These are phyloP conservation scores for Falco concolor DNA, from an alignment of 2,797 vertebrate genomes.

Conservation along the genomic window DNA sequence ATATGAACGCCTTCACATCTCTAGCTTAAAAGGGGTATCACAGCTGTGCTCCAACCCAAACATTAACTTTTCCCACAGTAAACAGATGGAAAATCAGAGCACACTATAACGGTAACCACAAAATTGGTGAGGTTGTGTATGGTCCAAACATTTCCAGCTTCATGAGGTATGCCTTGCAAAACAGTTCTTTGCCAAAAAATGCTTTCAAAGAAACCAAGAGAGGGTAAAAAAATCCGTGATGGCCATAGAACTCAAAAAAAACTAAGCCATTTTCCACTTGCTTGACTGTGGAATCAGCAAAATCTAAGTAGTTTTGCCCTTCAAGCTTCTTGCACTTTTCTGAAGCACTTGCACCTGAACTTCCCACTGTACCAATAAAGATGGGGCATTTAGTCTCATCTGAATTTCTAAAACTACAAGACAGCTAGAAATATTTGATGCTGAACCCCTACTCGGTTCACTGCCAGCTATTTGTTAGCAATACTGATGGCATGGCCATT, in stretches of 20 bases:
- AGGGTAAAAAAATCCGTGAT: rapidly evolving
- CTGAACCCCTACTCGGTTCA: not conserved
- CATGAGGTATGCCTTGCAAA: not conserved
- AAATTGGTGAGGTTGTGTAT: not conserved
- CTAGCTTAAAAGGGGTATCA: not conserved
- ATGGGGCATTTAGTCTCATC: not conserved
- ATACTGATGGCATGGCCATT: not conserved
- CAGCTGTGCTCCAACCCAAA: not conserved
- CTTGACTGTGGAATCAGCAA: not conserved
- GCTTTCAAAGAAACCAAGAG: not conserved
- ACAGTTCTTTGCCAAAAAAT: not conserved
- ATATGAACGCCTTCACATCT: not conserved
- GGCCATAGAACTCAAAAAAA: not conserved
- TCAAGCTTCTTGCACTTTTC: too few species aligned
- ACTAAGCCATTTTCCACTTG: not conserved
- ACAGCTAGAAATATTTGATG: not conserved
- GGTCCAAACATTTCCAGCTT: not conserved
- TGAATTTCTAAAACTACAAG: not conserved
- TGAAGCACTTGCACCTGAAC: not conserved
- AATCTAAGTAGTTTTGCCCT: not conserved
- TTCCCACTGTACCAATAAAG: not conserved
- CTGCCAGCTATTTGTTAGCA: not conserved
- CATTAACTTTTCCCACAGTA: not conserved
- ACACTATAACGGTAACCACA: not conserved
- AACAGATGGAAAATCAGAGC: not conserved